These are phyloP conservation scores for Entomyzon cyanotis DNA, from an alignment of 2,113 vertebrate genomes.

Conservation along the genomic window DNA sequence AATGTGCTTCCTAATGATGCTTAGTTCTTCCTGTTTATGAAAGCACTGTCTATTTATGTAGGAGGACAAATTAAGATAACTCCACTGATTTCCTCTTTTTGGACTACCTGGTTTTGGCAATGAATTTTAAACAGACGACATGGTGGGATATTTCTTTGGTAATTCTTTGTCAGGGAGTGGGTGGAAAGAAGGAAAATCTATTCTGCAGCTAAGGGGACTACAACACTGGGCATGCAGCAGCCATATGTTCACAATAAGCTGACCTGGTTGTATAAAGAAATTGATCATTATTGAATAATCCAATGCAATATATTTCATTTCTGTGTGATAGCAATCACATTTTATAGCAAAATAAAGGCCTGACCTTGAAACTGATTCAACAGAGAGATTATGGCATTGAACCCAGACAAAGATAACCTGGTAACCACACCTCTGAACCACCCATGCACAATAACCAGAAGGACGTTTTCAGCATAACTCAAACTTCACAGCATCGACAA, in stretches of 20 bases:
- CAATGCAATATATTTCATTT: not conserved
- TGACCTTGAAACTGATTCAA: not conserved
- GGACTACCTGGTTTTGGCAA: not conserved
- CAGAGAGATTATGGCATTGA: not conserved
- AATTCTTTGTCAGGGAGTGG: not conserved
- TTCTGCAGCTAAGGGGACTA: not conserved
- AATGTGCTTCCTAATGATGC: not conserved
- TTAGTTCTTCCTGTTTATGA: constrained; percentile 10
- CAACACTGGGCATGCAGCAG: not conserved
- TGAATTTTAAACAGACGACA: not conserved
- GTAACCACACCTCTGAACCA: not conserved
- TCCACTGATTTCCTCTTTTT: not conserved
- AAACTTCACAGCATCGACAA: not conserved
- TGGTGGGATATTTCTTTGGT: not conserved
- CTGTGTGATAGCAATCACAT: not conserved
- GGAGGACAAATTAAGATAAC: not conserved
- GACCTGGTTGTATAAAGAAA: not conserved
- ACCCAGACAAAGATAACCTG: not conserved
- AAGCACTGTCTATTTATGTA: not conserved
- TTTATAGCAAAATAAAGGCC: not conserved
- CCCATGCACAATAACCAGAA: not conserved
- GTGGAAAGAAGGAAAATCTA: not conserved
- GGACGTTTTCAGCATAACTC: not conserved
- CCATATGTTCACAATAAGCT: not conserved
- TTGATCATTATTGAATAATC: not conserved